These are phyloP conservation scores for Podarcis raffonei DNA, from an alignment of 2,113 vertebrate species.

Conservation along the genomic window DNA sequence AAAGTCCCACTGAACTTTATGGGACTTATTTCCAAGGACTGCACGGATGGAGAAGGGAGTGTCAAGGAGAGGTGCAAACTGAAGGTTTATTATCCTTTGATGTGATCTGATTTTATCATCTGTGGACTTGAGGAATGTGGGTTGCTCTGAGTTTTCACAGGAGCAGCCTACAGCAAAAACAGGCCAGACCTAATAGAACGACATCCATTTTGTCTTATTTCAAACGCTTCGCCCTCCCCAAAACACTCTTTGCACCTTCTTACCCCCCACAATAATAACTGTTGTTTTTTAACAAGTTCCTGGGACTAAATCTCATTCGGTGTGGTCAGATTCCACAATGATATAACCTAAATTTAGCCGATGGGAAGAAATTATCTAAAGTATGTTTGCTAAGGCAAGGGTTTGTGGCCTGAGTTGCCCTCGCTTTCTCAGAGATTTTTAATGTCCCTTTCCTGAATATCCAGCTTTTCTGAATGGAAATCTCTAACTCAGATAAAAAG, in stretches of 20 bases:
- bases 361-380: not conserved
- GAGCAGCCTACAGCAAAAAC: not conserved
- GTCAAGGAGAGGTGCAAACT: not conserved
- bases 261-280: not conserved
- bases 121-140: not conserved
- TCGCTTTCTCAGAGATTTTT: not conserved
- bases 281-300: no score
- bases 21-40: not conserved
- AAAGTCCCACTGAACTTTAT: not conserved
- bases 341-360: not conserved
- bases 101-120: not conserved
- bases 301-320: not conserved
- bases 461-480: not conserved
- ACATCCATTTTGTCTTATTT: not conserved
- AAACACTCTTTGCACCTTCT: not conserved
- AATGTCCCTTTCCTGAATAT: not conserved
- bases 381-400: not conserved
- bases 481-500: not conserved
- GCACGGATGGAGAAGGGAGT: not conserved
- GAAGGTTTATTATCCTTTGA: not conserved
- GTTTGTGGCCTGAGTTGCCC: not conserved
- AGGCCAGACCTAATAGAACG: not conserved
- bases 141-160: not conserved
- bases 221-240: not conserved
- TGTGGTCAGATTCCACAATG: not conserved